Percentiles rank a stretch among this genome's conserved stretches.
phyloP scores from a whole-genome alignment of 2,113 vertebrate species.

The Alligator mississippiensis region DNA sequence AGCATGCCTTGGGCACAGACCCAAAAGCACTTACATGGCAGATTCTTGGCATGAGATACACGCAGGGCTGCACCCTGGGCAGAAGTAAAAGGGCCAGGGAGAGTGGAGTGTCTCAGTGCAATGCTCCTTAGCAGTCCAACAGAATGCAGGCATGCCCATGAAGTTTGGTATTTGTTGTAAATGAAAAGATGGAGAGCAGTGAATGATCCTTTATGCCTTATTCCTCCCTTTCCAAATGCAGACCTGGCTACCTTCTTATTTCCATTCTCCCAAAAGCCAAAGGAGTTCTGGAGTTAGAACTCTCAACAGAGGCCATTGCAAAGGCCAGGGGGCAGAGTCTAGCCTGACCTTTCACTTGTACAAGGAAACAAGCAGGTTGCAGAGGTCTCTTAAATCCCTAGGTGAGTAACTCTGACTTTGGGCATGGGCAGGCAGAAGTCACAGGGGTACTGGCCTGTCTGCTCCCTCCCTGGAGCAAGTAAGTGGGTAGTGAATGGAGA shows the following conservation, averaged over 20 bases:
- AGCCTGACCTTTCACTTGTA: too few relatives aligned
- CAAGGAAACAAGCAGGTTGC: not conserved
- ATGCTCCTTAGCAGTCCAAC: too few relatives aligned
- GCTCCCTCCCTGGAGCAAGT: not conserved
- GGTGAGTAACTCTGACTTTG: not conserved
- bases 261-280: not conserved
- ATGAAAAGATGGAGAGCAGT: not conserved
- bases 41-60: too few relatives aligned
- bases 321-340: not conserved
- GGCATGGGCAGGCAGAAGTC: not conserved
- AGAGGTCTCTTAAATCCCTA: not conserved
- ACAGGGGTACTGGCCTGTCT: not conserved
- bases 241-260: not conserved
- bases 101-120: too few relatives aligned
- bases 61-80: too few relatives aligned
- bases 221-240: not conserved
- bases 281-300: not conserved
- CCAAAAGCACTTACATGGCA: too few relatives aligned
- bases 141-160: too few relatives aligned
- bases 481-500: not conserved
- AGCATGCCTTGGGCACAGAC: too few relatives aligned
- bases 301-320: not conserved
- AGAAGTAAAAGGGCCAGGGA: too few relatives aligned
- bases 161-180: not conserved
- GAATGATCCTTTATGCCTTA: not conserved